Percentiles rank a stretch among this genome's conserved stretches.
These are phyloP conservation scores for Epizoanthus illoricatus DNA, from an alignment of 92 coral and sea anemone genomes.

Conservation along the genomic window DNA sequence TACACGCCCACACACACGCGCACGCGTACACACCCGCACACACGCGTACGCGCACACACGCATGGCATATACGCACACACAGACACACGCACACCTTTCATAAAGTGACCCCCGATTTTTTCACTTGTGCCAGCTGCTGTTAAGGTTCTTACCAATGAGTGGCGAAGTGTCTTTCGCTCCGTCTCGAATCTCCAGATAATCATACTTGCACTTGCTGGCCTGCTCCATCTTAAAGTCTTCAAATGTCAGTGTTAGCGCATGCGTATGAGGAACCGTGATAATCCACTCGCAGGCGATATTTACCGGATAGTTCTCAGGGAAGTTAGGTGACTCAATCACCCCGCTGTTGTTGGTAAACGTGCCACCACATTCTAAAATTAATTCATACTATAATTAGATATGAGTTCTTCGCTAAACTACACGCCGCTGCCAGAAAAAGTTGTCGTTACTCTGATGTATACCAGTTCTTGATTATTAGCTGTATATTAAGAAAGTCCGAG, in stretches of 20 bases:
- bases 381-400: background rate
- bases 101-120: too few relatives aligned
- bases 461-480: too few relatives aligned
- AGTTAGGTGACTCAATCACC: constrained; percentile 56
- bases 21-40: too few relatives aligned
- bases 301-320: constrained; percentile 67
- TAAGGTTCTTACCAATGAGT: constrained; percentile 54
- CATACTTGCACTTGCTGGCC: constrained; percentile 73
- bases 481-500: too few relatives aligned
- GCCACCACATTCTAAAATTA: constrained; percentile 68
- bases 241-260: constrained; percentile 65
- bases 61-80: too few relatives aligned
- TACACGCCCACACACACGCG: too few relatives aligned
- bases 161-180: constrained; percentile 56
- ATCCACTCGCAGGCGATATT: constrained; percentile 73
- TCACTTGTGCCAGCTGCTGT: too few relatives aligned
- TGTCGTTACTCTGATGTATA: too few relatives aligned
- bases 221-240: constrained; percentile 64
- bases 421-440: too few relatives aligned
- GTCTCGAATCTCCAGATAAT: constrained; percentile 67
- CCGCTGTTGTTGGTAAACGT: constrained; percentile 61
- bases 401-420: background rate
- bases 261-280: constrained; percentile 70
- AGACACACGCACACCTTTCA: too few relatives aligned
- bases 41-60: too few relatives aligned